Evolutionary conservation across 2,888 invertebrate species (phyloP).

Genomic region (Athalia rosae): DNA sequence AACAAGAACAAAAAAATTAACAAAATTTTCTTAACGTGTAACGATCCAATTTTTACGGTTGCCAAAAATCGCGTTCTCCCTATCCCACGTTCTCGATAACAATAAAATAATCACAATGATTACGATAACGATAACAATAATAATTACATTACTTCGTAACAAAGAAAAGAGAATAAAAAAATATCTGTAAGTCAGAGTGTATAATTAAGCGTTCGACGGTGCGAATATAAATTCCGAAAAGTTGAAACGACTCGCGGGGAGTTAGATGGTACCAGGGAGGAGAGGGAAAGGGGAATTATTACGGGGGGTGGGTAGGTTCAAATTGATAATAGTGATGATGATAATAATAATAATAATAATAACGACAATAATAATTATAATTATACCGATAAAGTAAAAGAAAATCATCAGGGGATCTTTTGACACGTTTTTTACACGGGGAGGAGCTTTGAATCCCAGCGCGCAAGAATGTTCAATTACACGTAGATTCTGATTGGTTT

Average conservation of each 20-base stretch:
- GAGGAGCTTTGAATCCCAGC: conserved; percentile 11
- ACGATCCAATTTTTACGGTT: too few relatives aligned
- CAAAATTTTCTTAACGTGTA: too few relatives aligned
- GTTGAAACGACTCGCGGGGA: not conserved
- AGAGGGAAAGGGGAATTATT: not conserved
- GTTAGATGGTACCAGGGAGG: not conserved
- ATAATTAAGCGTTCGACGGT: conserved; percentile 18
- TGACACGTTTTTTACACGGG: conserved; percentile 9
- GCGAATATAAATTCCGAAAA: conserved; percentile 14
- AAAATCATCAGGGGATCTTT: conserved; percentile 29
- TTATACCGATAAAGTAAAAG: not conserved
- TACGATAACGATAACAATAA: too few relatives aligned
- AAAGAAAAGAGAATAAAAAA: too few relatives aligned
- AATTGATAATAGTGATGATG: not conserved
- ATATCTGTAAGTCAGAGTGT: not conserved
- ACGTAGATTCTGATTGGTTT: conserved; percentile 39
- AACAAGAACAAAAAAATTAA: too few relatives aligned
- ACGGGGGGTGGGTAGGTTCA: too few relatives aligned
- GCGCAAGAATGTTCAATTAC: conserved; percentile 28
- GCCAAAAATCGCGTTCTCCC: too few relatives aligned
- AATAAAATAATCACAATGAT: too few relatives aligned
- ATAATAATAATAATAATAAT: too few relatives aligned
- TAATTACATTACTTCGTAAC: too few relatives aligned
- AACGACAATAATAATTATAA: too few relatives aligned
- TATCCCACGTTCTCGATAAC: too few relatives aligned